Evolutionary conservation across 2,797 vertebrate genomes (phyloP), one percentile per base, ranked within the genome.

Genomic region (Betta splendens): DNA sequence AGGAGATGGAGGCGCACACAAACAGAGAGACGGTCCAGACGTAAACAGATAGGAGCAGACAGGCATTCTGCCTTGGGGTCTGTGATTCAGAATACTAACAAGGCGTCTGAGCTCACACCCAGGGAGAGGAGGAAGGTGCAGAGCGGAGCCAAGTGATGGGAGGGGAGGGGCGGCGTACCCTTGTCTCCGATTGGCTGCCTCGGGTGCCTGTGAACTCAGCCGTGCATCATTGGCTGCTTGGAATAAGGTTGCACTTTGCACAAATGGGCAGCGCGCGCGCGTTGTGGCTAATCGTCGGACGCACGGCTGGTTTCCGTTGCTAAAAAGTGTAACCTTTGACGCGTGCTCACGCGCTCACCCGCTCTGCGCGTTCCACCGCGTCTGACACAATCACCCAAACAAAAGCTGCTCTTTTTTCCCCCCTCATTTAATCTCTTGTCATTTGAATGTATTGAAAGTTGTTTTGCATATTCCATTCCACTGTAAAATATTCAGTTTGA

Each of bases 81-180:
- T 64, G 80, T 74, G 76, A 72, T 77, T 61, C 80, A 64, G 87
- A 87, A 88, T 85, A 83, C 79, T 88, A 89, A 89, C 63, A 70
- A 87, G 87, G 65, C 25, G 2, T 70, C 69, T 81, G 26, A 13
- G 71, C 71, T 66, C 56, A 77, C 76, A 65, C 60, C 59, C 45
- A 60, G 65, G 56, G 67, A 83, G 35, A 11, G 40, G 72, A 76
- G 72, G 67, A 81, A 72, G 65, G 75, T 72, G 44, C 54, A 66
- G 53, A 69, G 64, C 72, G 50, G 69, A 70, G 65, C 39, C 21
- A 15, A 61, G 61, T 5, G 1, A 47, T 12, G 35, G 26, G n/a
- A 50, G 47, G 60, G 69, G 52, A 67, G 73, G 64, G 39, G 51
- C 1, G 11, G 9, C 46, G 59, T 80, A 80, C 74, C 78, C 76